Conservation (phyloP, 2,797 vertebrate species). For the Amblyraja radiata region DNA sequence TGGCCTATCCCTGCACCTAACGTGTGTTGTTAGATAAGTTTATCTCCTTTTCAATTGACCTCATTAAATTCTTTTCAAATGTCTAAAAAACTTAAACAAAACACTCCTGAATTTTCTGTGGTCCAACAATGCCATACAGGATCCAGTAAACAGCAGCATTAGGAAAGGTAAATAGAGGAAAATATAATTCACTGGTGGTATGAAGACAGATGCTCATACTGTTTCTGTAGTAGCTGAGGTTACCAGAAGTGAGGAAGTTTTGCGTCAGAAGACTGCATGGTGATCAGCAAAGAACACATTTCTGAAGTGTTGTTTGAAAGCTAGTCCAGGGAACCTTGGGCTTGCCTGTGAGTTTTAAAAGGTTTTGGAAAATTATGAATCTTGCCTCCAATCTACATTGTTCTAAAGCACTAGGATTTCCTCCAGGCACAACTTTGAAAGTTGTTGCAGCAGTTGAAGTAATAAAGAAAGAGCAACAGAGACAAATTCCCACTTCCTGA, state of each 20-base stretch:
- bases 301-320: not conserved
- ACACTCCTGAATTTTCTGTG: too few relatives aligned
- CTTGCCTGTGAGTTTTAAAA: not conserved
- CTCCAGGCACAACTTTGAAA: not conserved
- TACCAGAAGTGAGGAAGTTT: not conserved
- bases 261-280: not conserved
- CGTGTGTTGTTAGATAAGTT: too few relatives aligned
- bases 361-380: not conserved
- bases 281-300: not conserved
- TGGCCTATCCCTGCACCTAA: too few relatives aligned
- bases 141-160: too few relatives aligned
- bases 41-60: too few relatives aligned
- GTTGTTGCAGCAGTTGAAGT: not conserved
- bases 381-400: not conserved
- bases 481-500: not conserved
- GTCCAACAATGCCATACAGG: too few relatives aligned
- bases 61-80: too few relatives aligned
- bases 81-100: too few relatives aligned
- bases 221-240: not conserved
- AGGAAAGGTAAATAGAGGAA: too few relatives aligned
- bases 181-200: too few relatives aligned
- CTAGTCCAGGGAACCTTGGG: not conserved
- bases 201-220: too few relatives aligned
- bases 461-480: not conserved
- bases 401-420: not conserved